phyloP scores from a whole-genome alignment of 2,797 vertebrate species.

The Diplodus sargus region DNA sequence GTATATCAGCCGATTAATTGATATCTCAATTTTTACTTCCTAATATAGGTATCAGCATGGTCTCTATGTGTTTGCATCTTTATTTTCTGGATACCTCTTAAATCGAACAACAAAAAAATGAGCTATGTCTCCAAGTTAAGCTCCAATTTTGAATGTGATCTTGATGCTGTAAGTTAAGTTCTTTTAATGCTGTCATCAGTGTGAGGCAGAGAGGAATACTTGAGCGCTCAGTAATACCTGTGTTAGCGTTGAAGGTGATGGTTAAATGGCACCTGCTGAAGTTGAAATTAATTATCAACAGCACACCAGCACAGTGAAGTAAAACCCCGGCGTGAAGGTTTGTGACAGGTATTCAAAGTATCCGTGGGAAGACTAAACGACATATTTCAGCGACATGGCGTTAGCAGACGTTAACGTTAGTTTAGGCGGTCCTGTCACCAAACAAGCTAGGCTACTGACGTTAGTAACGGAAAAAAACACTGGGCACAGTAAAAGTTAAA shows the following conservation, averaged over 20 bases:
- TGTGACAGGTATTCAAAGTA: not conserved
- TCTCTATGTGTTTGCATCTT: not conserved
- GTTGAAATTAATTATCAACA: not conserved
- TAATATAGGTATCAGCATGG: no score
- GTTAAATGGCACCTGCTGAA: not conserved
- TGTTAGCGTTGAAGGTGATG: not conserved
- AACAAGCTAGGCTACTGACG: not conserved
- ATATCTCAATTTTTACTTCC: no score
- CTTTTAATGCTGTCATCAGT: not conserved
- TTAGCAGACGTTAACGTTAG: not conserved
- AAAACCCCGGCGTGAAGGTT: not conserved
- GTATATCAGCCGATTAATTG: no score
- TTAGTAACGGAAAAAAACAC: not conserved
- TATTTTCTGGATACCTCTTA: not conserved
- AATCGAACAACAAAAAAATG: not conserved
- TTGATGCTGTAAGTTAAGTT: not conserved
- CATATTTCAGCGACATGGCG: no score
- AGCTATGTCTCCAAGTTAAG: not conserved
- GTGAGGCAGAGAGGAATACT: not conserved
- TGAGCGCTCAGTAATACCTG: no score
- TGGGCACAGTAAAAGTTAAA: not conserved
- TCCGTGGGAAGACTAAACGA: not conserved
- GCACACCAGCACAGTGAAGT: not conserved
- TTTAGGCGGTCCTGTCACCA: not conserved
- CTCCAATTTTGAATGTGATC: not conserved